A percentile compares a stretch with the other conserved stretches of the same genome.
Evolutionary conservation across 2,113 vertebrate species (phyloP).

Genomic region (Prietella phreatophila): DNA sequence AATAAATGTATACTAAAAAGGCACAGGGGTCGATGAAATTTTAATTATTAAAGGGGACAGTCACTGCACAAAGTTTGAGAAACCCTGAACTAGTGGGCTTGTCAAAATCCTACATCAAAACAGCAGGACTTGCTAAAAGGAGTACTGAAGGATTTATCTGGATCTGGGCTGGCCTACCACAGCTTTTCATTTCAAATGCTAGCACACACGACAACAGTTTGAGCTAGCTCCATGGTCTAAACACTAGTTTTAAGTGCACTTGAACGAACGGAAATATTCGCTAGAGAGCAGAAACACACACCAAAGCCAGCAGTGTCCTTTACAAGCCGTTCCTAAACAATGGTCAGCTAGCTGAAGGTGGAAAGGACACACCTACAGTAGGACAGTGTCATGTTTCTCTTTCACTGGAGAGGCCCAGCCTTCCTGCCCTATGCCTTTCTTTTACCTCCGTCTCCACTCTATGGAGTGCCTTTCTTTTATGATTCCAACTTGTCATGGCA

Average conservation of each 20-base stretch:
- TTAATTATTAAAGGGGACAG: background rate
- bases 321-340: slow-evolving; percentile 25
- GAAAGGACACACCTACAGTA: slow-evolving; percentile 25
- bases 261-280: background rate
- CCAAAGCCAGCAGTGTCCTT: slow-evolving; percentile 15
- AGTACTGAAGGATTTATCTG: background rate
- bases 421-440: slow-evolving; percentile 28
- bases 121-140: background rate
- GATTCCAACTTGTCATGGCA: slow-evolving; percentile 57
- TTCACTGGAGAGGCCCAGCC: slow-evolving; percentile 37
- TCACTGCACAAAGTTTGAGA: background rate
- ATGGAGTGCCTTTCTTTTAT: slow-evolving; percentile 18
- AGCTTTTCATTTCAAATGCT: background rate
- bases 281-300: background rate
- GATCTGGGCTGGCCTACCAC: background rate
- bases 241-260: background rate
- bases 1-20: background rate
- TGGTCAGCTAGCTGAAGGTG: slow-evolving; percentile 24
- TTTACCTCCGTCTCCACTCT: slow-evolving; percentile 40
- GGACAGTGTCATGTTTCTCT: slow-evolving; percentile 41
- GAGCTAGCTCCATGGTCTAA: background rate
- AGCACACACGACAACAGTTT: background rate
- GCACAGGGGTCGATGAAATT: background rate
- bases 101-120: background rate
- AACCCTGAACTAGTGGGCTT: background rate